These are phyloP conservation scores for Chrosomus eos DNA, from an alignment of 2,797 vertebrate species.

Conservation along the genomic window DNA sequence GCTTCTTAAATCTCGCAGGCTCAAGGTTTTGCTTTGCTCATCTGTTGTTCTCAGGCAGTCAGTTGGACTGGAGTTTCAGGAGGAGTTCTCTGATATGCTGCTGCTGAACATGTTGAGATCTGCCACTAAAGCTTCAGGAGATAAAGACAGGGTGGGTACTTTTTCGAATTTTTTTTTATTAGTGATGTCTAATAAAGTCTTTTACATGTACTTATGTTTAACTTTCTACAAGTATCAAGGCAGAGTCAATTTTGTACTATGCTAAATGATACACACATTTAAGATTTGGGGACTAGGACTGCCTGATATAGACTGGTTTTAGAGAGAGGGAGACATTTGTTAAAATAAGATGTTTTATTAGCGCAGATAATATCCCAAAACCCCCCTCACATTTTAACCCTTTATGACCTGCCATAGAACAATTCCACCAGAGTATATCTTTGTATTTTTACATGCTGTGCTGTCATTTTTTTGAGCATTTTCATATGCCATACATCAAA, in stretches of 20 bases:
- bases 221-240: background rate
- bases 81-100: constrained; percentile 92
- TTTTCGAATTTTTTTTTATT: background rate
- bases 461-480: no score
- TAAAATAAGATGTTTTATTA: background rate
- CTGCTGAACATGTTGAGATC: constrained; percentile 91
- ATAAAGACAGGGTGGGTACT: constrained; percentile 90
- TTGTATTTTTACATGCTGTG: no score
- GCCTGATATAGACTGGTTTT: background rate
- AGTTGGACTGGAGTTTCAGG: constrained; percentile 88
- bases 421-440: no score
- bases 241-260: background rate
- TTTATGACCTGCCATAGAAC: no score
- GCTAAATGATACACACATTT: background rate
- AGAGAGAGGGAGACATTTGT: background rate
- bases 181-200: background rate
- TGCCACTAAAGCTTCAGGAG: constrained; percentile 86
- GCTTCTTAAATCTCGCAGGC: background rate
- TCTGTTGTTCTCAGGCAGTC: constrained; percentile 78
- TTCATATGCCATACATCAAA: no score
- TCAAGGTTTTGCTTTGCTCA: background rate
- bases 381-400: background rate
- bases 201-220: background rate
- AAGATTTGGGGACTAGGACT: background rate
- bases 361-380: background rate